Percentiles rank a stretch among this genome's conserved stretches.
Conservation (phyloP, 2,888 invertebrate species). For the Drepana falcataria region DNA sequence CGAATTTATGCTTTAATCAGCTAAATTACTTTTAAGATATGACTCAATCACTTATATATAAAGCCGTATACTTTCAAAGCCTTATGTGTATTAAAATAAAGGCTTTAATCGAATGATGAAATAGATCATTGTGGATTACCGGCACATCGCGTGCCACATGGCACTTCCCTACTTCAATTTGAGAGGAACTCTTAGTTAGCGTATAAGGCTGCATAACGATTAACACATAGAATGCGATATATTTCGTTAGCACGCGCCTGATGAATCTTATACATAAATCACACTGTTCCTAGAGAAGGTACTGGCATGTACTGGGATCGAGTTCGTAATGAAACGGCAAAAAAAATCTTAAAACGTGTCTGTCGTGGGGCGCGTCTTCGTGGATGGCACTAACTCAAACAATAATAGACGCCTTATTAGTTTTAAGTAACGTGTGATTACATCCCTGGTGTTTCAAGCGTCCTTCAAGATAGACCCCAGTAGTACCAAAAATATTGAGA, state of each 20-base stretch:
- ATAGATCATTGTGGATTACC: slow-evolving; percentile 19
- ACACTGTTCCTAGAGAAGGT: too few relatives aligned
- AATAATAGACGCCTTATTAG: too few relatives aligned
- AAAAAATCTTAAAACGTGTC: too few relatives aligned
- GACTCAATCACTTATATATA: not conserved
- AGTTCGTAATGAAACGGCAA: too few relatives aligned
- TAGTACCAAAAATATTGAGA: too few relatives aligned
- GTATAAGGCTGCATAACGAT: slow-evolving; percentile 37
- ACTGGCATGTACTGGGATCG: too few relatives aligned
- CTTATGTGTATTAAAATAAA: slow-evolving; percentile 4
- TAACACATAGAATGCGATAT: slow-evolving; percentile 22
- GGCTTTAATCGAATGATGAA: slow-evolving; percentile 15
- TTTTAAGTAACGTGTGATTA: too few relatives aligned
- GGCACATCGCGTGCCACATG: slow-evolving; percentile 45
- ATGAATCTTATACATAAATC: not conserved
- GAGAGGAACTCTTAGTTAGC: slow-evolving; percentile 26
- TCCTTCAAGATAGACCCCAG: too few relatives aligned
- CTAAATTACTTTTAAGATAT: slow-evolving; percentile 4
- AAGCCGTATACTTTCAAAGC: not conserved
- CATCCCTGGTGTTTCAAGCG: too few relatives aligned
- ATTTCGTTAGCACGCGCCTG: not conserved
- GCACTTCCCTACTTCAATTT: slow-evolving; percentile 49
- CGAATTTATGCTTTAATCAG: slow-evolving; percentile 15
- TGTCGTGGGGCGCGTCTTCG: too few relatives aligned
- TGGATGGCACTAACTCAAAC: too few relatives aligned